Evolutionary conservation across 2,113 vertebrate genomes (phyloP).

Genomic region (Salvelinus alpinus): DNA sequence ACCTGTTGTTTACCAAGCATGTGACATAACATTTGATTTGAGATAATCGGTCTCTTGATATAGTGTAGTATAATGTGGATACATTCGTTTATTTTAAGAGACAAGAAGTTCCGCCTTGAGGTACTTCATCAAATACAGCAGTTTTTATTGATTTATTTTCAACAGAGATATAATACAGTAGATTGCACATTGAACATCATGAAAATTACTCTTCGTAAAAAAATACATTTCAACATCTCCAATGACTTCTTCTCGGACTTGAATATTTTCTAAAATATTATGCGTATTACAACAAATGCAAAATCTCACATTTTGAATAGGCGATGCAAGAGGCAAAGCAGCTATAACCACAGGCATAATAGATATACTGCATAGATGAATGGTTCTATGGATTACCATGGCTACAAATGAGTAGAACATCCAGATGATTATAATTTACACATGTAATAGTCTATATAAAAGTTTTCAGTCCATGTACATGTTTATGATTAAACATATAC

Average conservation of each 20-base stretch:
- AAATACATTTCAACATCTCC: constrained; percentile 39
- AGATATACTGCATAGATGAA: constrained; percentile 29
- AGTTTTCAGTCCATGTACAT: constrained; percentile 44
- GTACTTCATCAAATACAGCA: constrained; percentile 12
- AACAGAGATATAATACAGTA: constrained; percentile 27
- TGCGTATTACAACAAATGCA: constrained; percentile 41
- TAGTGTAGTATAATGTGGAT: neutral
- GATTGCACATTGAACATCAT: constrained; percentile 57
- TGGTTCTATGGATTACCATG: neutral
- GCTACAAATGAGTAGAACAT: constrained; percentile 38
- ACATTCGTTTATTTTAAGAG: neutral
- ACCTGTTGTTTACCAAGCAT: too few relatives aligned
- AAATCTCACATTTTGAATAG: constrained; percentile 60
- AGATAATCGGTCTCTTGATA: too few relatives aligned
- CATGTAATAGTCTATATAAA: constrained; percentile 53
- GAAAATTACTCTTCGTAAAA: constrained; percentile 57
- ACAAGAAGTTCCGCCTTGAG: neutral
- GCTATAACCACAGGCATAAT: constrained; percentile 19
- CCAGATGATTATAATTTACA: constrained; percentile 18
- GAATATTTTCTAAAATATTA: constrained; percentile 11
- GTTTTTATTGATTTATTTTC: constrained; percentile 43
- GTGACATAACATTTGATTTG: too few relatives aligned
- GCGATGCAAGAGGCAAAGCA: constrained; percentile 50
- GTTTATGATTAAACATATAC: constrained; percentile 51
- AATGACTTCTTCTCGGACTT: constrained; percentile 16